Evolutionary conservation across 2,797 vertebrate genomes (phyloP).

Genomic region (Pteropus rufus): DNA sequence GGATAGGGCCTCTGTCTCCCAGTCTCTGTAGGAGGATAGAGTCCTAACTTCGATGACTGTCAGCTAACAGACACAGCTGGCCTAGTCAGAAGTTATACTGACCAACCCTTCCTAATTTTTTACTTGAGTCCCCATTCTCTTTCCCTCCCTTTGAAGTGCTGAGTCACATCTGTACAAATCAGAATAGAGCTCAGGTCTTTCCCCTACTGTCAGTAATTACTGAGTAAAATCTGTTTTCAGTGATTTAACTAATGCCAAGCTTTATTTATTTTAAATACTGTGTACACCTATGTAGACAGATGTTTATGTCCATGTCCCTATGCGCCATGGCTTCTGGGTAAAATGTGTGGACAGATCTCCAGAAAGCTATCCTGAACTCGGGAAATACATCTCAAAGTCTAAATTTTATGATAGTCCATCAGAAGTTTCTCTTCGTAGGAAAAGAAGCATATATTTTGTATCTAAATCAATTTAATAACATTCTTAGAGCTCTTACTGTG

Average conservation of each 20-base stretch:
- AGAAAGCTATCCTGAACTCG: background rate
- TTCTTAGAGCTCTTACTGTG: background rate
- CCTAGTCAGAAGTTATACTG: background rate
- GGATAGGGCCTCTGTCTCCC: background rate
- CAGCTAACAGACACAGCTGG: background rate
- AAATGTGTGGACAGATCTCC: background rate
- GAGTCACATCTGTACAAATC: background rate
- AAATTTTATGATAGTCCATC: background rate
- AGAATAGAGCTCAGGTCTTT: background rate
- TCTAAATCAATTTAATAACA: background rate
- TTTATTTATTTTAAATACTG: background rate
- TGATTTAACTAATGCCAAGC: background rate
- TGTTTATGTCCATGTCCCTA: background rate
- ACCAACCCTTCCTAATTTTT: background rate
- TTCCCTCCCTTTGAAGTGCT: background rate
- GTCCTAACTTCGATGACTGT: background rate
- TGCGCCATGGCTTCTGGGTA: background rate
- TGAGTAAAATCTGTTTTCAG: background rate
- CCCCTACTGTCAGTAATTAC: background rate
- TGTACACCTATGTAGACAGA: background rate
- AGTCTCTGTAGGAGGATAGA: background rate
- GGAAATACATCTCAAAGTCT: background rate
- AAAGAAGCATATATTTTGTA: background rate
- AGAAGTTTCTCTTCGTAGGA: background rate
- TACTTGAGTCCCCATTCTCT: background rate